Percentiles rank a stretch among this genome's conserved stretches.
phyloP scores from a whole-genome alignment of 2,888 invertebrate species.

The Strigamia maritima region DNA sequence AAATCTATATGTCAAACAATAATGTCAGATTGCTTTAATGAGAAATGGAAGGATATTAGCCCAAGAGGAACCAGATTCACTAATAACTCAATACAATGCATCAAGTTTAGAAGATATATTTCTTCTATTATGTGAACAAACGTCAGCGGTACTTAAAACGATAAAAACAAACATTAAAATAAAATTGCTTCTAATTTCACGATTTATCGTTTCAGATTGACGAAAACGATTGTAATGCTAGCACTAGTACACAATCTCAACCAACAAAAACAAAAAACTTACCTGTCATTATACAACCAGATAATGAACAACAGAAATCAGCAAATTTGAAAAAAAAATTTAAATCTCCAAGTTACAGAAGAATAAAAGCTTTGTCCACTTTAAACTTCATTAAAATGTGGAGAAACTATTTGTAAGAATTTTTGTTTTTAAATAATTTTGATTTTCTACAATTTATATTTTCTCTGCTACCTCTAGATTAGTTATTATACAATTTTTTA shows the following conservation, averaged over 20 bases:
- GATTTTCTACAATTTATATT: background rate
- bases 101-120: conserved; percentile 50
- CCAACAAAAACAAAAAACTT: too few species aligned
- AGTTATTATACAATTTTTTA: background rate
- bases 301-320: too few species aligned
- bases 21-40: conserved; percentile 85
- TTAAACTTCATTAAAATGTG: too few species aligned
- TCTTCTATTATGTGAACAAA: conserved; percentile 48
- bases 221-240: too few species aligned
- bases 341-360: background rate
- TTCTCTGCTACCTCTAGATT: background rate
- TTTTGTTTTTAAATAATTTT: background rate
- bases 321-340: too few species aligned
- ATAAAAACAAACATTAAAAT: too few species aligned
- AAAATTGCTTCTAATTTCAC: too few species aligned
- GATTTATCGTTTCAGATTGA: too few species aligned
- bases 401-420: background rate
- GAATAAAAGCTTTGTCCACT: conserved; percentile 36
- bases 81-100: conserved; percentile 57
- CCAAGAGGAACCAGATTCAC: conserved; percentile 76
- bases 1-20: background rate
- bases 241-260: too few species aligned
- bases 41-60: conserved; percentile 84
- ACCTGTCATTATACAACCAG: too few species aligned
- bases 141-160: background rate